Base-by-base conservation (phyloP, 2,888 invertebrate genomes). In the Rhagonycha fulva region DNA sequence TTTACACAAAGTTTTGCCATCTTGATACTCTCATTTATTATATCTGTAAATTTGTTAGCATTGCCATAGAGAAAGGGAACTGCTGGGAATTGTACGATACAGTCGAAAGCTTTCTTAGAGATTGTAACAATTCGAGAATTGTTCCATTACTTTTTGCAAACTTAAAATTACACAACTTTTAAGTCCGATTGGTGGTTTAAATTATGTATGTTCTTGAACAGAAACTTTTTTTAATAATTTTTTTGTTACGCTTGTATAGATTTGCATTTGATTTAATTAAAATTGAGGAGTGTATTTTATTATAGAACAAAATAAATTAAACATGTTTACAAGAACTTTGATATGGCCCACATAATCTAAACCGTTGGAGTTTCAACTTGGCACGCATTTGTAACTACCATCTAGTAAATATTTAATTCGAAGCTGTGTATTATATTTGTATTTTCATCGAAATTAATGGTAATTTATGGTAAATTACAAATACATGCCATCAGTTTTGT, bases 1-100 rank as follows among this genome's bases (percentile, higher is more conserved):
- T 71, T 71, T 66, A 14, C 62, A 30, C 30, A 71, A 71, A 63
- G 63, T 71, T 63, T 71, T 62, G 63, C 71, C 66, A 24, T 23
- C 71, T 71, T 71, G 71, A 66, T 66, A 47, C 66, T 66, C 32
- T 66, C 63, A 71, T 71, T 66, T 71, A 66, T 71, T 66, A 71
- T 24, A 32, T 14, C 71, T 66, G 23, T 47, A 66, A 71, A 71
- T 71, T 70, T 28, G 61, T 23, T 32, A 32, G 23, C 47, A 14
- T 66, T 30, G 32, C 63, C 19, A 26, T 66, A 71, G 19, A 71
- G 63, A 5, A 23, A 12, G 62, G 14, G 60, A 70, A 62, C 70
- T 62, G n/a, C 70, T 62, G 12, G 70, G 70, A 62, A 70, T 14
- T 61, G 70, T 12, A 70, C 5, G 14, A 23, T 24, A 24, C n/a